These are phyloP conservation scores for Xyliphius kryptos DNA, from an alignment of 2,113 vertebrate species.

Conservation along the genomic window DNA sequence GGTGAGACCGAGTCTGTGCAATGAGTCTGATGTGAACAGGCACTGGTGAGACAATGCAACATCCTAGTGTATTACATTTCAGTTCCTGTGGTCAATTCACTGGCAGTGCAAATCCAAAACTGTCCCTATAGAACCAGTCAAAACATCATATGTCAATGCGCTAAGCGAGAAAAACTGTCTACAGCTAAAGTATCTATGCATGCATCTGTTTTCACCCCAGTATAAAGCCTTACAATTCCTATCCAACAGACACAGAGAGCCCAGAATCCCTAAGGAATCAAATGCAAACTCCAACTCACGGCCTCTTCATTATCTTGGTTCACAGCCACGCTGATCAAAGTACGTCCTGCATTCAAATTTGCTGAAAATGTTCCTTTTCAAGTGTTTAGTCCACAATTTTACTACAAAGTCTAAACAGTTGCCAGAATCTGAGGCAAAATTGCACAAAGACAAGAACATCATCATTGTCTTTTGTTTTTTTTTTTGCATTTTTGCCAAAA, in stretches of 20 bases:
- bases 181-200: slow-evolving; percentile 41
- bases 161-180: slow-evolving; percentile 36
- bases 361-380: slow-evolving; percentile 3
- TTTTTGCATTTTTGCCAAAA: slow-evolving; percentile 29
- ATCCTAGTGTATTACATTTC: slow-evolving; percentile 13
- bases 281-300: slow-evolving; percentile 19
- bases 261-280: slow-evolving; percentile 29
- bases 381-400: slow-evolving; percentile 35
- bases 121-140: slow-evolving; percentile 21
- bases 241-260: slow-evolving; percentile 31
- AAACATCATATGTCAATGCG: slow-evolving; percentile 28
- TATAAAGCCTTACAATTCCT: slow-evolving; percentile 31
- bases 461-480: slow-evolving; percentile 31
- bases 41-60: slow-evolving; percentile 15
- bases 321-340: slow-evolving; percentile 10
- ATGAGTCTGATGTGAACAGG: slow-evolving; percentile 27
- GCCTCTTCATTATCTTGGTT: background rate
- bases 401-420: slow-evolving; percentile 26
- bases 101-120: slow-evolving; percentile 42
- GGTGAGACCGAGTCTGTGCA: slow-evolving; percentile 26
- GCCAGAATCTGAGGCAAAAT: slow-evolving; percentile 11
- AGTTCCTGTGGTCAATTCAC: slow-evolving; percentile 26
- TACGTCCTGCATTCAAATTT: background rate
- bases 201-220: slow-evolving; percentile 37
- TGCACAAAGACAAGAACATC: too few species aligned